Percentiles rank a stretch among this genome's conserved stretches.
phyloP scores from a whole-genome alignment of 2,888 invertebrate species.

The Hemaris fuciformis region DNA sequence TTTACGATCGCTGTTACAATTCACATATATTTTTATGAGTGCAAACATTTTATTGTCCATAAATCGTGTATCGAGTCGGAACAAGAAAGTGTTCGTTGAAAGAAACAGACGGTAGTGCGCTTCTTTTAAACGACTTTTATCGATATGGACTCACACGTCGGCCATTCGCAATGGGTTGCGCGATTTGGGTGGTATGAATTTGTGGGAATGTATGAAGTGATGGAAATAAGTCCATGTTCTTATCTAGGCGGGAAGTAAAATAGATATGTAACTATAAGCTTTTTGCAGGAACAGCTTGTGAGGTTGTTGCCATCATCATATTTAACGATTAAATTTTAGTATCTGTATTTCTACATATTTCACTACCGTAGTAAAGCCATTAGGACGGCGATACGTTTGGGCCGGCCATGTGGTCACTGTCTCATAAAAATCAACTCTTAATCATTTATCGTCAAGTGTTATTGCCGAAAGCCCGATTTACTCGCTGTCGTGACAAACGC shows the following conservation, averaged over 20 bases:
- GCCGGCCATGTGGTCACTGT: too few species aligned
- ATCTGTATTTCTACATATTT: too few species aligned
- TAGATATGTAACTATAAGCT: too few species aligned
- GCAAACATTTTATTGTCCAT: not conserved
- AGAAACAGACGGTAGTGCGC: slow-evolving; percentile 23
- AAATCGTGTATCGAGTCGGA: not conserved
- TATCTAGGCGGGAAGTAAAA: not conserved
- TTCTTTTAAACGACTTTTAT: slow-evolving; percentile 18
- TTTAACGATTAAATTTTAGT: too few species aligned
- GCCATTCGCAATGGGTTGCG: not conserved
- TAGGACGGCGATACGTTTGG: too few species aligned
- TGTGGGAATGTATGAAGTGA: not conserved
- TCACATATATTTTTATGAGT: not conserved
- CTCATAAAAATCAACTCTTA: too few species aligned
- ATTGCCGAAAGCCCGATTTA: too few species aligned
- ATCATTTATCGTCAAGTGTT: too few species aligned
- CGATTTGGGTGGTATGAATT: not conserved
- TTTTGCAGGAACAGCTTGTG: too few species aligned
- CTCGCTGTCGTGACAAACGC: too few species aligned
- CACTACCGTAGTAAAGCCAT: too few species aligned
- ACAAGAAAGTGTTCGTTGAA: slow-evolving; percentile 18
- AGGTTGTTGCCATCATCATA: too few species aligned
- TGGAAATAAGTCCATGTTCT: not conserved
- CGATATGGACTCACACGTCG: not conserved
- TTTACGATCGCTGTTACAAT: not conserved